Percentiles rank a stretch among this genome's conserved stretches.
These are phyloP conservation scores for Heteractis magnifica DNA, from an alignment of 92 coral and sea anemone species.

Conservation along the genomic window DNA sequence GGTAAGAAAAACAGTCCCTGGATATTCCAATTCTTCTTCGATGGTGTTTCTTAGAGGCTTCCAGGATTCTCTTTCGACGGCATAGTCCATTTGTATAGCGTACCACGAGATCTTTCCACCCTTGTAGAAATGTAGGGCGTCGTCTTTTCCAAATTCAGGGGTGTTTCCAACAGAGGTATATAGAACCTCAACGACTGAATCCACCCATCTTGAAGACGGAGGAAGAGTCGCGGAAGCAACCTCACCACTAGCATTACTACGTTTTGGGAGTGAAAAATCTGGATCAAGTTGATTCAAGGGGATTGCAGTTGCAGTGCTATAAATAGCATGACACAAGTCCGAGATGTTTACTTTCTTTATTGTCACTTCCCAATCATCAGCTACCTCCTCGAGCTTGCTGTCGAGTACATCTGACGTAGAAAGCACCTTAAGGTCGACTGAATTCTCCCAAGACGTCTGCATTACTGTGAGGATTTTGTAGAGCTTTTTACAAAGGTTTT, in stretches of 20 bases:
- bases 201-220: slow-evolving; percentile 49
- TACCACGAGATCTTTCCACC: slow-evolving; percentile 78
- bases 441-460: slow-evolving; percentile 23
- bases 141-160: slow-evolving; percentile 53
- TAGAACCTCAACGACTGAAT: slow-evolving; percentile 49
- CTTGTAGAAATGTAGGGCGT: slow-evolving; percentile 62
- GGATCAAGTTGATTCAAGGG: slow-evolving; percentile 35
- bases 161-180: slow-evolving; percentile 46
- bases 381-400: slow-evolving; percentile 45
- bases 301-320: slow-evolving; percentile 29
- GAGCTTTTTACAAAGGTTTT: slow-evolving; percentile 37
- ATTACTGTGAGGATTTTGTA: slow-evolving; percentile 30
- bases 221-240: slow-evolving; percentile 27
- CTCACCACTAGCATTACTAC: neutral
- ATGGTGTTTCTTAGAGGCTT: slow-evolving; percentile 18
- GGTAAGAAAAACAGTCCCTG: slow-evolving; percentile 44
- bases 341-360: slow-evolving; percentile 33
- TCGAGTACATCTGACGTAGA: slow-evolving; percentile 34
- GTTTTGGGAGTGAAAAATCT: slow-evolving; percentile 63
- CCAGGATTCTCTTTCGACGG: slow-evolving; percentile 58
- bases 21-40: slow-evolving; percentile 22
- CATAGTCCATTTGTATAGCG: slow-evolving; percentile 51
- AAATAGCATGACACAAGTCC: slow-evolving; percentile 49
- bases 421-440: slow-evolving; percentile 32
- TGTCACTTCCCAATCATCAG: slow-evolving; percentile 43